phyloP scores from a whole-genome alignment of 2,113 vertebrate species.

The Prunella fulvescens region DNA sequence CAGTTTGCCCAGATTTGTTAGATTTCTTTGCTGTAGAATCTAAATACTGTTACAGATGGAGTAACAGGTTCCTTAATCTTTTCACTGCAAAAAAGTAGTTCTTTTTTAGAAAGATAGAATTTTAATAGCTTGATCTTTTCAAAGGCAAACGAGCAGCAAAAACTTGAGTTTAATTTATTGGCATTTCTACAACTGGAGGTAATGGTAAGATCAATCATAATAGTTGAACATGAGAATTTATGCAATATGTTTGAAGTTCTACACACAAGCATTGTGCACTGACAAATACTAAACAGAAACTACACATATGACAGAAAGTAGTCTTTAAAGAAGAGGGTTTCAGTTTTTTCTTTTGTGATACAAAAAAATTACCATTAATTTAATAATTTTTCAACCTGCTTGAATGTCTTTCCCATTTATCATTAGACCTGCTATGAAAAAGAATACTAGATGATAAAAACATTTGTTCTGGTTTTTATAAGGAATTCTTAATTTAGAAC shows the following conservation, averaged over 20 bases:
- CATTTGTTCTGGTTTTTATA: not conserved
- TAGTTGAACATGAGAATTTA: not conserved
- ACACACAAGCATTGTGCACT: not conserved
- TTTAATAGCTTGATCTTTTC: not conserved
- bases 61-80: not conserved
- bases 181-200: not conserved
- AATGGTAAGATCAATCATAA: not conserved
- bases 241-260: not conserved
- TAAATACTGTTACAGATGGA: not conserved
- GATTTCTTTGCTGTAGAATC: not conserved
- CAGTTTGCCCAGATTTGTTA: not conserved
- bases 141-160: not conserved
- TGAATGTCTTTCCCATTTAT: not conserved
- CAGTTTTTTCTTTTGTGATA: not conserved
- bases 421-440: not conserved
- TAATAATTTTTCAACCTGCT: not conserved
- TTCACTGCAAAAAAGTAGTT: not conserved
- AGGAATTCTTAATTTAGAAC: conserved; percentile 19
- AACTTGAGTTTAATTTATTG: not conserved
- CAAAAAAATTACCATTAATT: not conserved
- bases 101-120: not conserved
- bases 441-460: not conserved
- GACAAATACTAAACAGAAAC: not conserved
- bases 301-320: not conserved
- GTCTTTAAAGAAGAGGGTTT: not conserved